Evolutionary conservation across 2,797 vertebrate genomes (phyloP), one percentile per base, ranked within the genome.

Genomic region (Rhinoraja longicauda): DNA sequence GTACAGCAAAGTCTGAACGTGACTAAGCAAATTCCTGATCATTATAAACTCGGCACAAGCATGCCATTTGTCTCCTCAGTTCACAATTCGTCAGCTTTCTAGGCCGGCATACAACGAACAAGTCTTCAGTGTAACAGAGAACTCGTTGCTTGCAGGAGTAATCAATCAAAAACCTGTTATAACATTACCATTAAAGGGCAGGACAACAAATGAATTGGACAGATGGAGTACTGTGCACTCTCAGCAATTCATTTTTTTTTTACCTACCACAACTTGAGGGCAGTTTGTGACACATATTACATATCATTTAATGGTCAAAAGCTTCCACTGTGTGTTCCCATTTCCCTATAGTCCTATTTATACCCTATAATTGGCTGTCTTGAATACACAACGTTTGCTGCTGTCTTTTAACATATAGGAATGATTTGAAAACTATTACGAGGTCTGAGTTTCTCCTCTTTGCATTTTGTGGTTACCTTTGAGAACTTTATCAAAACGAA

Each of bases 161-260:
- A 93, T 93, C 92, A 93, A 93, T 93, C 92, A 93, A 93, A 81
- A 92, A 92, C 39, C 90, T 92, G 90, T 92, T 92, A 92, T 70
- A 92, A 92, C 90, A 70, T 92, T 73, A 75, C 90, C 90, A 92
- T 92, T 92, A 92, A 92, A 72, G 90, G 70, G 36, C 67, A 92
- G 39, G 90, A 75, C 90, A 92, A 92, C 90, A 92, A 92, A 92
- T 92, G 67, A 92, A 92, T 75, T 90, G 75, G 70, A 92, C 90
- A 92, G 90, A 92, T 39, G 70, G 39, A 12, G 70, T 75, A 73
- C 70, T 92, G 90, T 92, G 90, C 19, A 29, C 70, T 73, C n/a
- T 73, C 90, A 92, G 90, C 45, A 75, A 53, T 75, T 92, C 90
- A 53, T 12, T 73, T 75, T 29, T 29, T 91, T 92, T 73, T 53